A percentile compares a stretch with the other conserved stretches of the same genome.
phyloP scores from a whole-genome alignment of 1,140 invertebrate species.

The Drosophila ogumai region DNA sequence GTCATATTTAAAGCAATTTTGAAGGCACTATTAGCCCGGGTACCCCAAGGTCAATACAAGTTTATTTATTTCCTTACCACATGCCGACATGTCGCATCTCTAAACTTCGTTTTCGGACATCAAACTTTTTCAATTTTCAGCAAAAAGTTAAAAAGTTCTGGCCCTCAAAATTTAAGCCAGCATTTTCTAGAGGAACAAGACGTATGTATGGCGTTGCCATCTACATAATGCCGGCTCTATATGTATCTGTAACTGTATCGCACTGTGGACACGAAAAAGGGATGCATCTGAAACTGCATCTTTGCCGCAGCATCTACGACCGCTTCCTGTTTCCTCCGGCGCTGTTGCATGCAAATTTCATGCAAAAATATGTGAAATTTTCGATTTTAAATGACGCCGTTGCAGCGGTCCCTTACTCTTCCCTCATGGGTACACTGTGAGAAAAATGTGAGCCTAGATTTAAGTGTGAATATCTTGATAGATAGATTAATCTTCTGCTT shows the following conservation, averaged over 20 bases:
- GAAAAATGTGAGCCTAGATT: background rate
- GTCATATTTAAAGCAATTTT: background rate
- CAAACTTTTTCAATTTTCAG: slow-evolving; percentile 40
- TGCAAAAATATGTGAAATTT: slow-evolving; percentile 82
- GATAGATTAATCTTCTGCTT: background rate
- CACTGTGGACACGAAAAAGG: slow-evolving; percentile 50
- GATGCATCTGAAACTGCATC: slow-evolving; percentile 44
- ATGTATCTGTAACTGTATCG: slow-evolving; percentile 42
- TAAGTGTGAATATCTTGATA: no score
- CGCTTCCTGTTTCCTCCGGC: slow-evolving; percentile 37
- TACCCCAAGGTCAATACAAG: background rate
- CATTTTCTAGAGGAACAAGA: slow-evolving; percentile 13
- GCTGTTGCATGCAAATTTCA: slow-evolving; percentile 75
- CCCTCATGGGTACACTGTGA: background rate
- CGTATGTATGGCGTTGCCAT: slow-evolving; percentile 22
- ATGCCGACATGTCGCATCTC: slow-evolving; percentile 7
- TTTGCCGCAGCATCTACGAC: slow-evolving; percentile 28
- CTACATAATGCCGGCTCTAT: slow-evolving; percentile 46
- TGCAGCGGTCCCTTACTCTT: slow-evolving; percentile 13
- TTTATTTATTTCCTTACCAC: slow-evolving; percentile 6
- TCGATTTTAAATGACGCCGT: slow-evolving; percentile 73
- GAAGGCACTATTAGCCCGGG: background rate
- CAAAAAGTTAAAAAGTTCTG: slow-evolving; percentile 41
- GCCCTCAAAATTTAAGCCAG: slow-evolving; percentile 34
- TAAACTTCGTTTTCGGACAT: slow-evolving; percentile 4